Evolutionary conservation across 2,113 vertebrate genomes (phyloP), one percentile per base, ranked within the genome.

Genomic region (Lagenorhynchus albirostris): DNA sequence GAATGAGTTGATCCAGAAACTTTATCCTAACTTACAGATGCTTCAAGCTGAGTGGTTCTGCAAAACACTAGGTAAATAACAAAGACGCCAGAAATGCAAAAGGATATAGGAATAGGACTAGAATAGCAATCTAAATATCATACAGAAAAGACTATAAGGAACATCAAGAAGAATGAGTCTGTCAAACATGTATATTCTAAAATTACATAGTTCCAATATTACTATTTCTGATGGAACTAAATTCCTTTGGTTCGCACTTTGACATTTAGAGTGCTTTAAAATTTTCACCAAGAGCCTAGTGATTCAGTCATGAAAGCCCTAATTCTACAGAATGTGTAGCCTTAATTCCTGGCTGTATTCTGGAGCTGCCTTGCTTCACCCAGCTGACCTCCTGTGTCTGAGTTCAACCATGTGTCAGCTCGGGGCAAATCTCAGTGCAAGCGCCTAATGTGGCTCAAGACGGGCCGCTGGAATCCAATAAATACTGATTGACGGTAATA

Each of bases 401-500:
- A 81, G 6, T 33, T 90, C 96, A 97, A 95, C 63, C 20, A 60
- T 0, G 25, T 2, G 26, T 68, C 91, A 89, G 55, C 84, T 74
- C 50, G 71, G 44, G 92, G 88, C 53, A 96, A 77, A 92, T 55
- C 82, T 92, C 91, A 84, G 50, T 55, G 71, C 65, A 25, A 77
- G 2, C 36, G 67, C 58, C 74, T 96, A 92, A 93, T 31, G 21
- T 17, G 9, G 67, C 84, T 92, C 53, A 60, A 88, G 87, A 68
- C 85, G 55, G 76, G 70, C 80, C 4, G 14, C 58, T 60, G 60
- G 67, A 92, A 96, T 97, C 97, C 97, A 98, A 97, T 97, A 98
- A 97, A 89, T 96, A 98, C 96, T 97, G 98, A 98, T 97, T 97
- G 96, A 97, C 91, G 81, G 92, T 89, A 95, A 98, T 88, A 89